Evolutionary conservation across 2,113 vertebrate species (phyloP), one percentile per base, ranked within the genome.

Genomic region (Apteryx mantelli): DNA sequence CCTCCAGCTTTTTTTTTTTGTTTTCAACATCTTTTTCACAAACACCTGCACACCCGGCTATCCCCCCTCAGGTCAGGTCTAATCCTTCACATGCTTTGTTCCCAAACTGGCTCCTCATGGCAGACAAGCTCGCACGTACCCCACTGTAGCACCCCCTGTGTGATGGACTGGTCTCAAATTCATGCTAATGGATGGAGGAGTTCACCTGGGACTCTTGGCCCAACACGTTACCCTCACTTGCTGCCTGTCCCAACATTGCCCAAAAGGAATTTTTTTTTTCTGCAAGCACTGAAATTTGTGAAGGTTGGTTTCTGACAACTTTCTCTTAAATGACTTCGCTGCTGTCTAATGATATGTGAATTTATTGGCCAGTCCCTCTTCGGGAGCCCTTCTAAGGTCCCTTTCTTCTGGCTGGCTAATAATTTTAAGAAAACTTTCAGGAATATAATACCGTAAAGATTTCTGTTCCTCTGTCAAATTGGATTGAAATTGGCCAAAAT

Each of bases 391-490:
- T 60, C 4, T 44, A 17, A 9, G 3, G 2, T 73, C 15, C 1
- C 10, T 61, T 82, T 85, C 38, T 79, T 80, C 44, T 64, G 13
- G 9, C 4, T 9, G 40, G n/a, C 6, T 3, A 84, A 65, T 2
- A 60, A 34, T 36, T 63, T 56, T 9, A 95, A 63, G 18, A 84
- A 78, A 91, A 38, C 0, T 6, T 46, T 7, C 60, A 44, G 46
- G 2, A 74, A 52, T 55, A 38, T 6, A 0, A 0, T 26, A 4
- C 56, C 14, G 25, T 30, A 40, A 50, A 38, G 30, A 11, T 4
- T 70, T 75, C 21, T 30, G 1, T 48, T 69, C 21, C 68, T 68
- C 3, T 4, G 4, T 56, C 3, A 56, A 20, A n/a, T 61, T 42
- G 64, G 3, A 69, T 87, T 9, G 65, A 87, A 88, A 85, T 15